Evolutionary conservation across 2,113 vertebrate genomes (phyloP), one percentile per base, ranked within the genome.

Genomic region (Mirounga angustirostris): DNA sequence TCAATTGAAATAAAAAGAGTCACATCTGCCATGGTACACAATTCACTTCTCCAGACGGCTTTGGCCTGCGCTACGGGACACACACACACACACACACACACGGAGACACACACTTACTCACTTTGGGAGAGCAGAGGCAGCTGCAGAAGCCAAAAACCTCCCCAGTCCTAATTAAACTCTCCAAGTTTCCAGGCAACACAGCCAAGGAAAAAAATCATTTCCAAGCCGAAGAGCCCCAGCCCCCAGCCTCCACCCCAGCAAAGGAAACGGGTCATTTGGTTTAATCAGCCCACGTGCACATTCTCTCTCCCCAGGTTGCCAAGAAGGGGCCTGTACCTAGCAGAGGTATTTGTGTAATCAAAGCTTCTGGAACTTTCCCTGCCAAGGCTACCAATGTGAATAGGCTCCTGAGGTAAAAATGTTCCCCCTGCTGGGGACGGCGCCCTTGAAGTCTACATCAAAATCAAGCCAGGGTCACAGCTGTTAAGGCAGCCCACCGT

Each of bases 381-480:
- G 76, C 96, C 97, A 97, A 97, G 97, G 98, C 76, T 81, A 16
- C 97, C 96, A 95, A 81, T 21, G 94, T 95, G 98, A 97, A 97
- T 79, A 58, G 95, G 69, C 76, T 91, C 79, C 96, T 73, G 98
- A 98, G 96, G 76, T 90, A 98, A 97, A 95, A 97, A 95, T 97
- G 97, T 95, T 96, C 95, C 97, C 94, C 97, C 97, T 9, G 98
- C 97, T 97, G 98, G 97, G 98, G 80, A 97, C 95, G 97, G 97
- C 40, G 97, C 97, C 97, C 98, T 98, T 98, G 98, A 98, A 98
- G 97, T 98, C 95, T 65, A 96, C 97, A 97, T 97, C 97, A 96
- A 97, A 98, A 97, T 96, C 95, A 76, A 96, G 96, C 79, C 85
- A 61, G 95, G 97, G 97, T 97, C 97, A 96, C 97, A 98, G 98